Evolutionary conservation across 2,888 invertebrate species (phyloP).

Genomic region (Hedychridium roseum): DNA sequence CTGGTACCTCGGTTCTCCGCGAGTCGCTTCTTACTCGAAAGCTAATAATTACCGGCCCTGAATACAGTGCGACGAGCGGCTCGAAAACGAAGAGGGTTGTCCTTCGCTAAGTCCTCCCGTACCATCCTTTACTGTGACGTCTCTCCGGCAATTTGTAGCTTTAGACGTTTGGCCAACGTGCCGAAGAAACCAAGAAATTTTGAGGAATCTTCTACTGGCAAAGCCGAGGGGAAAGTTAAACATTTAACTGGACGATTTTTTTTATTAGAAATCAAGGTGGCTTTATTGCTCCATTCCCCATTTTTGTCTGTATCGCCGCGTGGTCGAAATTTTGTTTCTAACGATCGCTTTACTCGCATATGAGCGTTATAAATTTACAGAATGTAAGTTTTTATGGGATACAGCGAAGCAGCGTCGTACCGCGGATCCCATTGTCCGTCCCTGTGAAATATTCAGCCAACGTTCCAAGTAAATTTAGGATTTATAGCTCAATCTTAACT

Average conservation of each 20-base stretch:
- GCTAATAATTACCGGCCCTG: slow-evolving; percentile 34
- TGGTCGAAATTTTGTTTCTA: no score
- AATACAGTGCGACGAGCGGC: slow-evolving; percentile 14
- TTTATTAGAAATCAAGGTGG: no score
- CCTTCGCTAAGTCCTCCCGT: not conserved
- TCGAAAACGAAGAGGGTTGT: not conserved
- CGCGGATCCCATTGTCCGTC: slow-evolving; percentile 22
- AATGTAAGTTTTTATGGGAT: no score
- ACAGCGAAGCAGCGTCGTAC: no score
- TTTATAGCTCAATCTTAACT: slow-evolving; percentile 54
- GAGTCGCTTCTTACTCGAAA: slow-evolving; percentile 24
- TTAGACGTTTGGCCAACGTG: no score
- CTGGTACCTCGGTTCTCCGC: not conserved
- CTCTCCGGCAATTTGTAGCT: no score
- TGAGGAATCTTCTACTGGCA: no score
- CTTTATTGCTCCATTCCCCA: not conserved
- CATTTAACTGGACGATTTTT: no score
- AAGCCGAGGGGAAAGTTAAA: no score
- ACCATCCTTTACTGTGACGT: not conserved
- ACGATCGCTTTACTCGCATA: no score
- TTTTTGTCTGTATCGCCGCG: not conserved
- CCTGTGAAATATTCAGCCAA: slow-evolving; percentile 28
- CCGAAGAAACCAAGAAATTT: no score
- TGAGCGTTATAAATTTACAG: no score
- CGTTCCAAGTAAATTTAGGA: slow-evolving; percentile 49